Evolutionary conservation across 2,888 invertebrate genomes (phyloP), one percentile per base, ranked within the genome.

Genomic region (Onchidella celtica): DNA sequence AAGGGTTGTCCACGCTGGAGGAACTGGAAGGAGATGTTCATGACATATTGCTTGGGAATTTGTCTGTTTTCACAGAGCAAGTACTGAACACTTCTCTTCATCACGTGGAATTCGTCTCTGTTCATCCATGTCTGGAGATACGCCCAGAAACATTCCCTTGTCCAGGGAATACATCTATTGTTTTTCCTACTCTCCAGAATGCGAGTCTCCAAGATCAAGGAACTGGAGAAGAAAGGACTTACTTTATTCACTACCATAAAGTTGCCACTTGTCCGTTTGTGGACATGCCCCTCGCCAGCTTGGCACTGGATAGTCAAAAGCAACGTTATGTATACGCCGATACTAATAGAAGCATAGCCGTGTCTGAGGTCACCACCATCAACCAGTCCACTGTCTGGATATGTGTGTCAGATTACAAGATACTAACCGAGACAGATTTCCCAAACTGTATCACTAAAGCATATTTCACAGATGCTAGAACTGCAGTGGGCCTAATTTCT

Each of bases 401-500:
- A 14, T 68, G 68, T 68, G 21, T 68, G n/a, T 36, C 68, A 14
- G 68, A 68, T 38, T 68, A 68, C 21, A 34, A 2, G n/a, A n/a
- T 24, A 24, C 29, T 59, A 36, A 59, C 47, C 27, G 63, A 65
- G 14, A 79, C 3, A 17, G 66, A 34, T 24, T 9, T 21, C 34
- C 27, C 32, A 34, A 3, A 24, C 14, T 11, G 40, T 21, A 34
- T 21, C 9, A 3, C 9, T 2, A 17, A 17, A 0, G 21, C 17
- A 14, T 4, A 21, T 40, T 21, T 32, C 21, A 24, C 47, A 32
- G 34, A 57, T 32, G 1, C 27, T 27, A 65, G 69, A 55, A 40
- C 47, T 11, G 32, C 21, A 6, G 4, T 21, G 27, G 27, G 65
- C 63, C 11, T 77, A 32, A 57, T 85, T 17, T 85, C 84, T 0